Base-by-base conservation (phyloP, 2,888 invertebrate genomes). In the Drosophila birchii region DNA sequence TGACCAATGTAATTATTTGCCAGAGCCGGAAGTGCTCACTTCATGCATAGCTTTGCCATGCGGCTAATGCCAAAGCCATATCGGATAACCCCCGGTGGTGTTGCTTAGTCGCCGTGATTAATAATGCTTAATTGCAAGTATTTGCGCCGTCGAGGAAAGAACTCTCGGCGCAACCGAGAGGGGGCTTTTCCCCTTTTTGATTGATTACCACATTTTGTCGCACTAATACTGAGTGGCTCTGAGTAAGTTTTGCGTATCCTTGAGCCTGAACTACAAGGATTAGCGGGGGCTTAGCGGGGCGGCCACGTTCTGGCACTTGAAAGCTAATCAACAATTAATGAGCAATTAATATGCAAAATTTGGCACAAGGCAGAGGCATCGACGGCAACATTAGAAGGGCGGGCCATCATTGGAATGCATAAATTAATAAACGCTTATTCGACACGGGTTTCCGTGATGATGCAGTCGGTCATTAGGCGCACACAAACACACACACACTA, bases 201-300 rank as follows among this genome's bases (percentile, higher is more conserved):
- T 86, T 86, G 86, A 86, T 86, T 86, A 81, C 85, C 83, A 80
- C 85, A 86, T 86, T 86, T 86, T 86, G 85, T 86, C 83, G 85
- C 78, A 78, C 79, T 85, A 86, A 85, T 79, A 62, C 79, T 73
- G 44, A 51, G 79, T 70, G 59, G 68, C 76, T 80, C 64, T 12
- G 60, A 70, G 75, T 75, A 81, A 77, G 86, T 83, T 80, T 70
- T 74, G 69, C 80, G 75, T 75, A 83, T 80, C 81, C 81, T 78
- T 80, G 80, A 43, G 61, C 32, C 75, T 74, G 75, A 80, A 80
- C 75, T 75, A 68, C 61, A 62, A 72, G 62, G 83, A 83, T 83
- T 83, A 82, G 73, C 39, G 73, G 55, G 62, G 63, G 73, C 75
- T 74, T 71, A 71, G 69, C 39, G 69, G 61, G 61, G 38, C 51